A percentile compares a stretch with the other conserved stretches of the same genome.
Evolutionary conservation across 2,797 vertebrate genomes (phyloP).

Genomic region (Neoniphon sammara): DNA sequence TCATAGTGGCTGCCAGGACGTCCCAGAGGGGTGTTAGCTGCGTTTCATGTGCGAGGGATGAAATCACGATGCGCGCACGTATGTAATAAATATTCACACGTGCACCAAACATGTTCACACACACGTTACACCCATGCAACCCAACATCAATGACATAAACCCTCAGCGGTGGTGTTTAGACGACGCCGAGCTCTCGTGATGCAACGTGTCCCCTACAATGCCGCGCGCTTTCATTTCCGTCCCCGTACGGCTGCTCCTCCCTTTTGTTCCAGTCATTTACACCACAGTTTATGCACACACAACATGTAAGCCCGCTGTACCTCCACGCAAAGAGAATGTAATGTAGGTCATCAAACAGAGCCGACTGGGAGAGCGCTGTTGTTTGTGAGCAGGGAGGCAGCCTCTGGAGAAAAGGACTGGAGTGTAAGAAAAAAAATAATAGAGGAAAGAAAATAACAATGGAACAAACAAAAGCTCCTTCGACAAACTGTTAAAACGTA

Average conservation of each 20-base stretch:
- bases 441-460: slow-evolving; percentile 64
- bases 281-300: slow-evolving; percentile 74
- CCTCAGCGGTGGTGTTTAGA: slow-evolving; percentile 70
- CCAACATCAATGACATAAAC: slow-evolving; percentile 66
- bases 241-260: slow-evolving; percentile 64
- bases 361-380: slow-evolving; percentile 73
- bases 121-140: slow-evolving; percentile 21
- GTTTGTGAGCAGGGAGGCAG: slow-evolving; percentile 73
- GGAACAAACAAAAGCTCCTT: slow-evolving; percentile 83
- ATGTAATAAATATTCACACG: slow-evolving; percentile 31
- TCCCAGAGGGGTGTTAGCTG: slow-evolving; percentile 69
- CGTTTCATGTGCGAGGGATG: slow-evolving; percentile 70
- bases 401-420: slow-evolving; percentile 73
- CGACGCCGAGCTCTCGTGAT: slow-evolving; percentile 67
- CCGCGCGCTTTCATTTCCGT: slow-evolving; percentile 71
- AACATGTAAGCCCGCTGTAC: slow-evolving; percentile 76
- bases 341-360: slow-evolving; percentile 84
- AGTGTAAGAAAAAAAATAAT: slow-evolving; percentile 63
- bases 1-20: slow-evolving; percentile 65
- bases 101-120: slow-evolving; percentile 44
- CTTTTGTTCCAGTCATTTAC: slow-evolving; percentile 79
- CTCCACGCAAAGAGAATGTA: slow-evolving; percentile 80
- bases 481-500: slow-evolving; percentile 80
- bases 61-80: slow-evolving; percentile 42
- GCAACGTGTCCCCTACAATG: slow-evolving; percentile 65